Percentiles rank a stretch among this genome's conserved stretches.
phyloP scores from a whole-genome alignment of 2,888 invertebrate species.

The Capitulum mitella region DNA sequence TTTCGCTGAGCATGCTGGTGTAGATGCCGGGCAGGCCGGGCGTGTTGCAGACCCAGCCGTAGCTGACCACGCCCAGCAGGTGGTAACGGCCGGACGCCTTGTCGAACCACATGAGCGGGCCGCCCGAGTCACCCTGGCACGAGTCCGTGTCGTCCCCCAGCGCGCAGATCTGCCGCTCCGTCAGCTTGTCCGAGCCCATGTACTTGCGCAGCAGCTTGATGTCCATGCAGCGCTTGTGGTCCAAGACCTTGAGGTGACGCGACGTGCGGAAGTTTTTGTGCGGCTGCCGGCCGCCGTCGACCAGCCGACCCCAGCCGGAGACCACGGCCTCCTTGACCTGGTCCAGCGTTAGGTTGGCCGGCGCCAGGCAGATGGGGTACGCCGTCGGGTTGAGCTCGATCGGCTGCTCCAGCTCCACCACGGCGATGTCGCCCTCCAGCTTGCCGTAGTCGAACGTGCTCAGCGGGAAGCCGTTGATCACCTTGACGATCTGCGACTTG shows the following conservation, averaged over 20 bases:
- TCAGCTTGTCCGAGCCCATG: background rate
- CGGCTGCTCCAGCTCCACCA: conserved; percentile 47
- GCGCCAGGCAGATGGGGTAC: conserved; percentile 1
- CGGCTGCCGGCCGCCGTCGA: background rate
- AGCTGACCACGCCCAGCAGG: conserved; percentile 27
- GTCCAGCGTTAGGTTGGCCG: background rate
- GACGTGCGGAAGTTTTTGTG: background rate
- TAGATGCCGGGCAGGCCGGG: conserved; percentile 27
- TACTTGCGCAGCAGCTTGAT: background rate
- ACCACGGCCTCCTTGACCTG: background rate
- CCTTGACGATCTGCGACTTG: background rate
- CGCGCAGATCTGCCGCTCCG: background rate
- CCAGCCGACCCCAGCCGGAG: background rate
- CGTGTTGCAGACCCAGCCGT: conserved; percentile 25
- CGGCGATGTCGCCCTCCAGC: conserved; percentile 22
- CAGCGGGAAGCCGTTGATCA: background rate
- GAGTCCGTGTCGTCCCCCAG: background rate
- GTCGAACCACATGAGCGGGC: conserved; percentile 26
- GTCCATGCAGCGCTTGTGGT: background rate
- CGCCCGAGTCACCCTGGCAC: conserved; percentile 28
- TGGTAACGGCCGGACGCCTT: conserved; percentile 12
- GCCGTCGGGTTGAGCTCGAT: background rate
- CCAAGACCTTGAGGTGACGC: background rate
- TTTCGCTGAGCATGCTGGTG: conserved; percentile 21
- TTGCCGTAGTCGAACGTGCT: background rate